Percentiles rank a stretch among this genome's conserved stretches.
Conservation (phyloP, 2,113 vertebrate species). For the Spea multiplicata region DNA sequence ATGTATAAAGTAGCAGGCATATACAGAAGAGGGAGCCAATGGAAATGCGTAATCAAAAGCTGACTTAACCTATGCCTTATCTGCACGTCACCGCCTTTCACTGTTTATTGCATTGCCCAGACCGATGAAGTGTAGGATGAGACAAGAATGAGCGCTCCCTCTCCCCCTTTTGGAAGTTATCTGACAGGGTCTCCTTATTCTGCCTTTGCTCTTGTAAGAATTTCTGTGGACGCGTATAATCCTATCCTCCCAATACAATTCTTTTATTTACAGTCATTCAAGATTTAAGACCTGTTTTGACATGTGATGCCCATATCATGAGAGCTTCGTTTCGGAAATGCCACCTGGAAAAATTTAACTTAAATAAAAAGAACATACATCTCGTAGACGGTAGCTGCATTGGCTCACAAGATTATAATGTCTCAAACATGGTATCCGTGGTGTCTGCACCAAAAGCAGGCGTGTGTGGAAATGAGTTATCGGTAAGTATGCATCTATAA, state of each 20-base stretch:
- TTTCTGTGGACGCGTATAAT: too few species aligned
- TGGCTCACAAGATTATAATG: slow-evolving; percentile 42
- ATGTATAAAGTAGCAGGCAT: too few species aligned
- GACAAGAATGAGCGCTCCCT: too few species aligned
- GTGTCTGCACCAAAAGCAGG: slow-evolving; percentile 47
- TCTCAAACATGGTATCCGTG: slow-evolving; percentile 43
- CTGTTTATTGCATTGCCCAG: too few species aligned
- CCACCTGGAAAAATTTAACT: slow-evolving; percentile 45
- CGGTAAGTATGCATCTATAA: slow-evolving; percentile 1
- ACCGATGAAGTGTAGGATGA: too few species aligned
- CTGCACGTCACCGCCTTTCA: too few species aligned
- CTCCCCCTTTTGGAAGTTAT: too few species aligned
- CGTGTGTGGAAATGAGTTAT: slow-evolving; percentile 37
- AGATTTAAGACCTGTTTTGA: slow-evolving; percentile 40
- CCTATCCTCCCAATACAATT: not conserved
- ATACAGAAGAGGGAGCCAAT: too few species aligned
- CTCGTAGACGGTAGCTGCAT: slow-evolving; percentile 45
- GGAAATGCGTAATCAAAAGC: too few species aligned
- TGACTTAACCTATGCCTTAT: too few species aligned
- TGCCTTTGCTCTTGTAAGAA: too few species aligned
- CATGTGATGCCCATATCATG: slow-evolving; percentile 48
- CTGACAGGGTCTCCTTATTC: too few species aligned
- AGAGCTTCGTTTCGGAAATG: slow-evolving; percentile 49
- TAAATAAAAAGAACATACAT: slow-evolving; percentile 50
- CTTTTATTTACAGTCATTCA: slow-evolving; percentile 26